Base-by-base conservation (phyloP, 2,113 vertebrate species). In the Oreotragus oreotragus region DNA sequence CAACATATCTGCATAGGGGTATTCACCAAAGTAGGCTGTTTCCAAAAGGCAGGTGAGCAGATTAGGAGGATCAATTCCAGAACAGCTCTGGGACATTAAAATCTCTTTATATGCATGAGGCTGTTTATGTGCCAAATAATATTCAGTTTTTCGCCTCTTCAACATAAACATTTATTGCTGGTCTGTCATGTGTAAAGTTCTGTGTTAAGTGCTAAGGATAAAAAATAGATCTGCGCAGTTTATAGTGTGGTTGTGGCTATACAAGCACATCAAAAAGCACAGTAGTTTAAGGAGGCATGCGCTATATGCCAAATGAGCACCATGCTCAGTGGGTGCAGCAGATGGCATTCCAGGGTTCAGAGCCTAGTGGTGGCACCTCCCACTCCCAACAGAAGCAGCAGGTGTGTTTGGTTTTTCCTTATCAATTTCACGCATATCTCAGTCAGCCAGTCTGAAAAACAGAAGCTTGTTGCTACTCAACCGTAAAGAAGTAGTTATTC, bases 121-220 rank as follows among this genome's bases (percentile, higher is more conserved):
- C 17, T 84, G 6, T 84, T 19, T 17, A 9, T 94, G 43, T 83
- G 36, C 39, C 28, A 83, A 36, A 62, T 62, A 62, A 60, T 33
- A 60, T 39, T 79, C 11, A 85, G 83, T 83, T 94, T 66, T 73
- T 90, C n/a, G 0, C 88, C 36, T 62, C 76, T 87, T 93, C 66
- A 83, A 62, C 51, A 33, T 92, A 95, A 95, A 85, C 36, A 64
- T 91, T 91, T 96, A 53, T 33, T 49, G 33, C 57, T 97, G 51
- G 36, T 96, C 81, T 62, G 4, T 33, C 66, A 1, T 80, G 53
- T 66, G 33, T 70, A 91, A 93, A 97, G 33, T 36, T 83, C 23
- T 88, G 30, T 93, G 49, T 85, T 83, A 86, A 91, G 47, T 96
- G 64, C 73, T n/a, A 10, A 93, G 66, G 70, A 55, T 83, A 43